Base-by-base conservation (phyloP, 2,113 vertebrate species). In the Greenwoodochromis staneri region DNA sequence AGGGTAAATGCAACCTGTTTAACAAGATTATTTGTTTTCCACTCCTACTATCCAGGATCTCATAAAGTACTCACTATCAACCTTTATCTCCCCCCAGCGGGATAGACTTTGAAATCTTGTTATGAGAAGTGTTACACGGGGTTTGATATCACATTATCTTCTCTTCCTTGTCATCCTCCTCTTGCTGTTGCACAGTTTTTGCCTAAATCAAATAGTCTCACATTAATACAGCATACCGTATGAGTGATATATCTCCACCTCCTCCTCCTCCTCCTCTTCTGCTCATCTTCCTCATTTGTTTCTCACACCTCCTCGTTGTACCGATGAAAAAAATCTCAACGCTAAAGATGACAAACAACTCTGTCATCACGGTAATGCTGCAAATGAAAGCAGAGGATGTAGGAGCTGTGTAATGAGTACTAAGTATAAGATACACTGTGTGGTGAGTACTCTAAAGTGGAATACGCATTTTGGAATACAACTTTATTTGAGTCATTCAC, bases 291-390 rank as follows among this genome's bases (percentile, higher is more conserved):
- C 80, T 93, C 91, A 78, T 69, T 86, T 57, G 61, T 85, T 89
- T 86, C 92, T 93, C 87, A 84, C 92, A 93, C 93, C 91, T 93
- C 91, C 86, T 94, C 85, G 59, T 45, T 73, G 89, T 80, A 91
- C 89, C 80, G 90, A 95, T 66, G 61, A 51, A 53, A 93, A 88
- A 84, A 91, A 36, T 51, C 81, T 82, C 88, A 80, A 86, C 42
- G 63, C 81, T 90, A 84, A 91, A 89, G 91, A 94, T 93, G 94
- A 95, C 91, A 93, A 94, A 93, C 92, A 87, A 57, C 87, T 80
- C 88, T 90, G 91, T 95, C 91, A 87, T 93, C 85, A n/a, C 49
- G 3, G 82, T 89, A 81, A 90, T 91, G 29, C 85, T 80, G 83
- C 47, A 84, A 81, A 87, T 82, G 84, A 88, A 91, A 87, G 84